These are phyloP conservation scores for Acleris laterana DNA, from an alignment of 2,888 invertebrate species.

Conservation along the genomic window DNA sequence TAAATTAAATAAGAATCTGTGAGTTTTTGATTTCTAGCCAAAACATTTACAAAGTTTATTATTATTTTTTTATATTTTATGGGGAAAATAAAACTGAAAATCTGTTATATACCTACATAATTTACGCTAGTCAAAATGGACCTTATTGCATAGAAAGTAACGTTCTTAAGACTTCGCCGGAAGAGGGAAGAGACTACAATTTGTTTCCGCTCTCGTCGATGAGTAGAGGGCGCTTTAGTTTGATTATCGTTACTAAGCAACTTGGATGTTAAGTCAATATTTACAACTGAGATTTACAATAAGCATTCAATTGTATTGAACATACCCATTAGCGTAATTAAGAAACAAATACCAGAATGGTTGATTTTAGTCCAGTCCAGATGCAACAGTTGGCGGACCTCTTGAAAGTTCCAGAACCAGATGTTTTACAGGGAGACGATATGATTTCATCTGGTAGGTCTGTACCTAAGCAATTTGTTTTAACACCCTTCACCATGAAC, in stretches of 20 bases:
- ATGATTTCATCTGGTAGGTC: slow-evolving; percentile 61
- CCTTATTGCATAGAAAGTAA: too few species aligned
- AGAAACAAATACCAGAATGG: slow-evolving; percentile 49
- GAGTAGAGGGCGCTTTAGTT: neutral
- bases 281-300: neutral
- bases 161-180: too few species aligned
- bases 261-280: slow-evolving; percentile 22
- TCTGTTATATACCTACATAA: too few species aligned
- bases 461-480: slow-evolving; percentile 31
- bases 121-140: too few species aligned
- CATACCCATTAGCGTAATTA: neutral
- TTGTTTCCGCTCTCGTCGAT: too few species aligned
- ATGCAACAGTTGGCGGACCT: slow-evolving; percentile 67
- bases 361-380: slow-evolving; percentile 59
- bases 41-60: too few species aligned
- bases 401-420: slow-evolving; percentile 69
- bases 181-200: too few species aligned
- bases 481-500: neutral
- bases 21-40: too few species aligned
- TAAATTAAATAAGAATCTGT: too few species aligned
- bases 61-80: too few species aligned
- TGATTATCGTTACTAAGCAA: slow-evolving; percentile 17
- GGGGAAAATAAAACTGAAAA: too few species aligned
- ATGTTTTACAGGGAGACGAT: slow-evolving; percentile 73
- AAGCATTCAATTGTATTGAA: neutral